A percentile compares a stretch with the other conserved stretches of the same genome.
phyloP scores from a whole-genome alignment of 2,888 invertebrate species.

The Drosophila antonietae region DNA sequence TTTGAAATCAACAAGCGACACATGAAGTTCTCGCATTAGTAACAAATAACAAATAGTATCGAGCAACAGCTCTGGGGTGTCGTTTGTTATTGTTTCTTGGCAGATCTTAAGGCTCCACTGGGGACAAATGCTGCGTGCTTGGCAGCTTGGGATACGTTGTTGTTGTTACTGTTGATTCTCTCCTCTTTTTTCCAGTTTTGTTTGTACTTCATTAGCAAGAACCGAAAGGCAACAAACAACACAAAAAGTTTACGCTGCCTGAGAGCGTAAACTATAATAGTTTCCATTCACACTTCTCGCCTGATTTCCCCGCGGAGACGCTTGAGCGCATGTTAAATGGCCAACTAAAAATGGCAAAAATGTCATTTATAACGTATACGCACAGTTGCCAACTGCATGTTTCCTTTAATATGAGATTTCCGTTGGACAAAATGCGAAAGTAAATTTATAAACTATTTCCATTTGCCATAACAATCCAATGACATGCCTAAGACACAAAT shows the following conservation, averaged over 20 bases:
- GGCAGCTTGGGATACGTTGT: constrained; percentile 28
- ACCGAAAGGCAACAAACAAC: constrained; percentile 11
- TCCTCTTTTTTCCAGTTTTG: constrained; percentile 1
- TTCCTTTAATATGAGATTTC: constrained; percentile 2
- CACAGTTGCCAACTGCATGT: constrained; percentile 12
- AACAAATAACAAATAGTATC: constrained; percentile 12
- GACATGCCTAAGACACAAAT: constrained; percentile 14
- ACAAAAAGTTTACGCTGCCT: constrained; percentile 13
- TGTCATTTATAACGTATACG: constrained; percentile 31
- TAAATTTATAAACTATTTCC: constrained; percentile 52
- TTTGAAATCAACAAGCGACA: constrained; percentile 6
- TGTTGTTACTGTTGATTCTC: constrained; percentile 22
- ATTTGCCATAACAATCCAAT: constrained; percentile 8
- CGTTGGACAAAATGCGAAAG: not conserved
- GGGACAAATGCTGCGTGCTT: constrained; percentile 27
- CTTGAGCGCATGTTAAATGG: constrained; percentile 29
- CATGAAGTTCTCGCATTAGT: not conserved
- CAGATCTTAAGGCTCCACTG: constrained; percentile 60
- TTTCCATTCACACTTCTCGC: constrained; percentile 56
- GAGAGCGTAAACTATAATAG: constrained; percentile 9
- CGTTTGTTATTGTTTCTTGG: constrained; percentile 73
- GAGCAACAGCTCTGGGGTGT: constrained; percentile 58
- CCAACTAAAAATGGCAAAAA: constrained; percentile 25
- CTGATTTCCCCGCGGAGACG: constrained; percentile 68
- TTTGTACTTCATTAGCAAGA: constrained; percentile 46